Percentiles rank a stretch among this genome's conserved stretches.
Conservation (phyloP, 2,888 invertebrate genomes). For the Gnatocerus cornutus region DNA sequence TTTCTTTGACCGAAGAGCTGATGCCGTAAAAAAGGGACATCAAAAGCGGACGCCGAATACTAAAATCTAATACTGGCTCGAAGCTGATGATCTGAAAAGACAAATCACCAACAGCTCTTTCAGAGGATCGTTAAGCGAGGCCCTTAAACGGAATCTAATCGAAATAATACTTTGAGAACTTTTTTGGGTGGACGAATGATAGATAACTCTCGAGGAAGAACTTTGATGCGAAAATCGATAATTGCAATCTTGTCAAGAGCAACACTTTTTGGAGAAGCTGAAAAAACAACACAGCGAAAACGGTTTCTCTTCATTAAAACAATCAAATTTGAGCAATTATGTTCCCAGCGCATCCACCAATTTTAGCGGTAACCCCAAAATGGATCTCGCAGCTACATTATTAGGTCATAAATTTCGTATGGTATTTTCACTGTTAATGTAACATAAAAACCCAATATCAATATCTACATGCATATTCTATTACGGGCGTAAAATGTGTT, state of each 20-base stretch:
- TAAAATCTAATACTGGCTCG: constrained; percentile 19
- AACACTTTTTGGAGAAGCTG: not conserved
- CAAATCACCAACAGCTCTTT: constrained; percentile 23
- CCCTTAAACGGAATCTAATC: constrained; percentile 26
- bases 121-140: constrained; percentile 23
- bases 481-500: too few relatives aligned
- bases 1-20: not conserved
- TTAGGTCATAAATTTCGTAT: too few relatives aligned
- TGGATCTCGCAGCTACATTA: too few relatives aligned
- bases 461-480: too few relatives aligned
- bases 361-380: not conserved
- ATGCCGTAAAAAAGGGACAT: constrained; percentile 6
- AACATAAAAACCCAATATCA: too few relatives aligned
- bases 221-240: constrained; percentile 9
- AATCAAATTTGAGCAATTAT: too few relatives aligned
- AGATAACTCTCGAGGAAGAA: constrained; percentile 7
- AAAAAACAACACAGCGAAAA: not conserved
- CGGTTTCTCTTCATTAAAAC: too few relatives aligned
- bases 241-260: constrained; percentile 8
- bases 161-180: constrained; percentile 17
- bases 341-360: constrained; percentile 29
- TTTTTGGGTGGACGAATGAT: constrained; percentile 20
- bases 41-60: constrained; percentile 1
- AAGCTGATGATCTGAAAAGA: constrained; percentile 25
- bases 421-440: too few relatives aligned